Percentiles rank a stretch among this genome's conserved stretches.
phyloP scores from a whole-genome alignment of 2,113 vertebrate genomes.

The Chionomys nivalis region DNA sequence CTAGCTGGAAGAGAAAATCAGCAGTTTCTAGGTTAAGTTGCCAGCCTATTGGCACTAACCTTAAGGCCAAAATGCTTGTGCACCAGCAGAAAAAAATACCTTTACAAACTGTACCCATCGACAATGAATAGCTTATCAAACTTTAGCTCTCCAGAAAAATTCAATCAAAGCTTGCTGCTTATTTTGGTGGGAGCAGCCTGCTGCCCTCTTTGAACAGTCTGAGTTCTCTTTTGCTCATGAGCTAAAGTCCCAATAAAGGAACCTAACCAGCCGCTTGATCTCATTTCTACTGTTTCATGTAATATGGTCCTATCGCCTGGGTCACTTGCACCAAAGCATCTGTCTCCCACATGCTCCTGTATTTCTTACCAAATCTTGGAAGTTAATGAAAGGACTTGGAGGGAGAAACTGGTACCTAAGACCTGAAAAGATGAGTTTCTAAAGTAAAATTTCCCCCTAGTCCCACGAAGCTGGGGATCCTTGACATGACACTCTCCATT shows the following conservation, averaged over 20 bases:
- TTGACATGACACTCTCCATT: background rate
- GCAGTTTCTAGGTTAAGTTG: background rate
- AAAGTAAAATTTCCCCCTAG: background rate
- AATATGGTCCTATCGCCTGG: background rate
- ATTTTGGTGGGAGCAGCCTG: background rate
- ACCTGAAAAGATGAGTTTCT: background rate
- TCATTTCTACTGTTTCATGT: background rate
- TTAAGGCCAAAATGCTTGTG: background rate
- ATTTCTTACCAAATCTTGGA: background rate
- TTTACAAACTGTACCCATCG: background rate
- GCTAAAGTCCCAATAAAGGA: background rate
- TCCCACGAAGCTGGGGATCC: background rate
- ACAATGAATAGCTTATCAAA: background rate
- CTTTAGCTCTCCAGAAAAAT: background rate
- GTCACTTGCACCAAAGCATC: background rate
- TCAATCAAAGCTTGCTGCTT: background rate
- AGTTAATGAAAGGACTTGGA: background rate
- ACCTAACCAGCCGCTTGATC: background rate
- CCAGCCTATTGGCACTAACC: background rate
- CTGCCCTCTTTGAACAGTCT: background rate
- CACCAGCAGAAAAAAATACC: background rate
- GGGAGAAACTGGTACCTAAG: background rate
- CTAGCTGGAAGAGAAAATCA: background rate
- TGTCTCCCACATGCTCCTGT: background rate
- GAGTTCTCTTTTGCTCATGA: background rate